These are phyloP conservation scores for Rhorus exstirpatorius DNA, from an alignment of 2,888 invertebrate species.

Conservation along the genomic window DNA sequence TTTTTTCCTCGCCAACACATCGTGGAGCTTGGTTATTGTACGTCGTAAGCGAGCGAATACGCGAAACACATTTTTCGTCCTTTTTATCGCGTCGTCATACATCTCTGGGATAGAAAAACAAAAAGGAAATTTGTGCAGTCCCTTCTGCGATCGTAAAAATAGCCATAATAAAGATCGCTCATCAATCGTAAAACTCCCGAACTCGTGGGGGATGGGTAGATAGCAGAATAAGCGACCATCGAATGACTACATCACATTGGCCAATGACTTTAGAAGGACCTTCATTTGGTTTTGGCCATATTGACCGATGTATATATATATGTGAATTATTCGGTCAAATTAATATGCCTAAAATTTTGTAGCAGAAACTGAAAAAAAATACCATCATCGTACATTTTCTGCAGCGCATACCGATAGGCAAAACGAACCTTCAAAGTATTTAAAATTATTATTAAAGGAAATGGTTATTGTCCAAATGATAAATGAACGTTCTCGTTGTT, in stretches of 20 bases:
- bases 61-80: conserved; percentile 20
- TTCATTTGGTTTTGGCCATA: conserved; percentile 18
- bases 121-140: not conserved
- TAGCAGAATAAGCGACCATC: conserved; percentile 38
- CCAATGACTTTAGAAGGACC: conserved; percentile 3
- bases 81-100: not conserved
- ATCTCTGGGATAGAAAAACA: conserved; percentile 11
- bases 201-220: not conserved
- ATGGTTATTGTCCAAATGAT: too few species aligned
- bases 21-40: not conserved
- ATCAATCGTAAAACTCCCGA: conserved; percentile 57
- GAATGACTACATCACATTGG: conserved; percentile 17
- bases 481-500: too few species aligned
- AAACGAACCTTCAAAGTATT: too few species aligned
- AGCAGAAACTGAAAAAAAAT: too few species aligned
- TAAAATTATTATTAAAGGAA: too few species aligned
- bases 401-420: too few species aligned
- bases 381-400: too few species aligned
- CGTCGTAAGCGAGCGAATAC: not conserved
- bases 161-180: conserved; percentile 52
- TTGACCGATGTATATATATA: too few species aligned
- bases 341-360: too few species aligned
- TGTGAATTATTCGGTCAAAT: too few species aligned
- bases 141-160: conserved; percentile 57
- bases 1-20: not conserved